These are phyloP conservation scores for Oncorhynchus clarkii DNA, from an alignment of 2,113 vertebrate species.

Conservation along the genomic window DNA sequence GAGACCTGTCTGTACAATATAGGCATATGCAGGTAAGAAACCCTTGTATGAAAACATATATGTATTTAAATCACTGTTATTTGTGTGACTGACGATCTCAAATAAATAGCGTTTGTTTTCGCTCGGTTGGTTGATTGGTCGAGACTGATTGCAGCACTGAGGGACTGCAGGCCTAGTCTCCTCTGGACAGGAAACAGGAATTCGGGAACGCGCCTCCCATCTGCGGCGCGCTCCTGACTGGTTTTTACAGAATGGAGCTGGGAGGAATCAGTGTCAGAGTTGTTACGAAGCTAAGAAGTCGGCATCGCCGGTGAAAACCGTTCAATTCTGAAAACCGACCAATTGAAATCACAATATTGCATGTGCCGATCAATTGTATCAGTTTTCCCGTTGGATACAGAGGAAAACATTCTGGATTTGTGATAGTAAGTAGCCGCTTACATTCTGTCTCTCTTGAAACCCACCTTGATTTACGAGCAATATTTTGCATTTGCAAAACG, in stretches of 20 bases:
- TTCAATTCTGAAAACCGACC: neutral
- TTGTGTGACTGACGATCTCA: neutral
- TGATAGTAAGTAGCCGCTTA: neutral
- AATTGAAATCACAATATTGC: neutral
- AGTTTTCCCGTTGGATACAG: neutral
- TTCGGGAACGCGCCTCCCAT: neutral
- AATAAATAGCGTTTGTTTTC: neutral
- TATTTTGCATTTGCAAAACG: no score
- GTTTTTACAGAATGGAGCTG: conserved; percentile 8
- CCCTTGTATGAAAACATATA: no score
- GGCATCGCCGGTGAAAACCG: neutral
- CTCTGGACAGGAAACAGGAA: conserved; percentile 3
- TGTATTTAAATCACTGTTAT: no score
- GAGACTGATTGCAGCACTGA: neutral
- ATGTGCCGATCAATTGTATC: neutral
- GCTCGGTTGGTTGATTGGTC: conserved; percentile 1
- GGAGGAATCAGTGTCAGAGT: neutral
- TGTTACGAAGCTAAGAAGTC: neutral
- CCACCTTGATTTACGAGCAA: no score
- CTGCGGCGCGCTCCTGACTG: neutral
- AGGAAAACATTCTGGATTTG: neutral
- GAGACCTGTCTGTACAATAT: no score
- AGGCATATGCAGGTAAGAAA: no score
- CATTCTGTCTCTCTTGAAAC: neutral
- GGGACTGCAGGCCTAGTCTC: neutral